Evolutionary conservation across 1,140 invertebrate genomes (phyloP).

Genomic region (Aphaenogaster floridana): DNA sequence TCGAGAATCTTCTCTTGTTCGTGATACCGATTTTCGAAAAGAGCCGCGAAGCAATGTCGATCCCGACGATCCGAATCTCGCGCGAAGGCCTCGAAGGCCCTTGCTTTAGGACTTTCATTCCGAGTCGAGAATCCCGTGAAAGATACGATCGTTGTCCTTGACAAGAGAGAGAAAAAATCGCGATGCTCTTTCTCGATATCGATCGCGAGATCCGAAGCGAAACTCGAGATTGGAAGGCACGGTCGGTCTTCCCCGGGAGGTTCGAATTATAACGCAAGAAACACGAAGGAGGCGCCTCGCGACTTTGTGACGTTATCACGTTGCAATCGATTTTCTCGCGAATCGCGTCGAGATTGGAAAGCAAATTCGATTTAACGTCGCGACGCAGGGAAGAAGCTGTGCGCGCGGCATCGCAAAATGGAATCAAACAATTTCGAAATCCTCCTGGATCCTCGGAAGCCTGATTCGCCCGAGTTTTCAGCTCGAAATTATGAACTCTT

Average conservation of each 20-base stretch:
- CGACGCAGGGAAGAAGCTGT: background rate
- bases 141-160: background rate
- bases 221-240: background rate
- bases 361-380: slow-evolving; percentile 45
- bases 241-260: background rate
- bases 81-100: background rate
- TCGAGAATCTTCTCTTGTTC: background rate
- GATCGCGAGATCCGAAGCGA: background rate
- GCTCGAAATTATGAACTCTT: background rate
- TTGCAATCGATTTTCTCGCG: slow-evolving; percentile 13
- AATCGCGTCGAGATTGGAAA: slow-evolving; percentile 29
- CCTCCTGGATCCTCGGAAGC: background rate
- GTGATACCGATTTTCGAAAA: background rate
- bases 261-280: slow-evolving; percentile 10
- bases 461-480: background rate
- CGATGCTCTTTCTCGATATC: background rate
- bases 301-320: background rate
- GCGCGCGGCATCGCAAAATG: background rate
- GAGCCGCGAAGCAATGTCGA: background rate
- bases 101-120: background rate
- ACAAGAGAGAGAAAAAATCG: background rate
- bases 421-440: slow-evolving; percentile 21
- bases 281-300: slow-evolving; percentile 1
- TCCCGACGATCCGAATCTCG: background rate
- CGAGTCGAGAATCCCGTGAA: background rate